Evolutionary conservation across 2,797 vertebrate genomes (phyloP), one percentile per base, ranked within the genome.

Genomic region (Syndactyla subalaris): DNA sequence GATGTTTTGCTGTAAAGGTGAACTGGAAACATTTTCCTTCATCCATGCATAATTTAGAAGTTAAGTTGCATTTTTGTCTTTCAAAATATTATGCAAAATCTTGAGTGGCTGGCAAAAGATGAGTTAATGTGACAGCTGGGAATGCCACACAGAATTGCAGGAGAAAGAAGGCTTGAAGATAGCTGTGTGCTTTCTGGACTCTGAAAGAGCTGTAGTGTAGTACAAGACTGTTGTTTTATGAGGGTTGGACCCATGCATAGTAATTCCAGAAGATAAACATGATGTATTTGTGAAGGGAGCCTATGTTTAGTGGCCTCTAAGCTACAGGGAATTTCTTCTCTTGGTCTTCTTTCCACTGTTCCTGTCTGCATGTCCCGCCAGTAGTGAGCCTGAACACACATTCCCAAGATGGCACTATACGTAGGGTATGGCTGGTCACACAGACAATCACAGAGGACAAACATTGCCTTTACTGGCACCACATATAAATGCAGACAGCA

Each of bases 381-480:
- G 26, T 4, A 30, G 49, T 0, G 2, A 24, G 41, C 48, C 45
- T 27, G 12, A 63, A 48, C n/a, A 38, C 3, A 3, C 9, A 0
- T 72, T 71, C 39, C 36, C 20, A 29, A 27, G 34, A 6, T 68
- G 41, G 24, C 30, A 39, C 9, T 38, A 3, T 11, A 4, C 2
- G 1, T 49, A 20, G 36, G 62, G 18, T 78, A 17, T 46, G 39
- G 10, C 49, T 86, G 66, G 12, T 72, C 49, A 48, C 36, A 36
- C 7, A 36, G 68, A 32, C n/a, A 12, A 27, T 59, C 24, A 16
- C 43, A 49, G 62, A 67, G 48, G 3, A 39, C 30, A 92, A 68
- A 9, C 17, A 6, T 41, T 83, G 32, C 6, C 51, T 72, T 68
- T 61, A 45, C 22, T 70, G 20, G 13, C 34, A 61, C 19, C 27